phyloP scores from a whole-genome alignment of 2,113 vertebrate genomes.

The Nycticebus coucang region DNA sequence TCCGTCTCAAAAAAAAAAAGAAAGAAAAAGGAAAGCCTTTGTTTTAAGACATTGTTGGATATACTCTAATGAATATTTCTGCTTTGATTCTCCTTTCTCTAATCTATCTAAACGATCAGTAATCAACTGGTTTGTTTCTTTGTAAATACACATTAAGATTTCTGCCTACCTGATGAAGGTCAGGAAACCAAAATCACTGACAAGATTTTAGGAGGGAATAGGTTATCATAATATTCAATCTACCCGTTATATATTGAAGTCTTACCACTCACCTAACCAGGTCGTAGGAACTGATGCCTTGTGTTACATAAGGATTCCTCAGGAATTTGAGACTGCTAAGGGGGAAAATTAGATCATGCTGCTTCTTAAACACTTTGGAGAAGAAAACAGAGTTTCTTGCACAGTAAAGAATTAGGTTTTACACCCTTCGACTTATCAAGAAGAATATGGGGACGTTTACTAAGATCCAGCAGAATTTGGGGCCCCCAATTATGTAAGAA shows the following conservation, averaged over 20 bases:
- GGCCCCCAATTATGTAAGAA: not conserved
- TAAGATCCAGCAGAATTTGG: not conserved
- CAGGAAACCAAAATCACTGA: conserved; percentile 13
- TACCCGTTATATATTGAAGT: not conserved
- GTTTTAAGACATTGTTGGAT: not conserved
- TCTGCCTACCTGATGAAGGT: not conserved
- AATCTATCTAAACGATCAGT: not conserved
- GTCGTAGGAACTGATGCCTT: not conserved
- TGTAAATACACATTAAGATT: not conserved
- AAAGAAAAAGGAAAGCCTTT: not conserved
- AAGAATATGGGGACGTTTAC: not conserved
- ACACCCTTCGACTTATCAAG: not conserved
- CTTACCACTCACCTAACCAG: not conserved
- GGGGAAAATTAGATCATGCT: not conserved
- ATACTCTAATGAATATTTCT: not conserved
- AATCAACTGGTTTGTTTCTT: not conserved
- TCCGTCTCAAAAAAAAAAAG: too few species aligned
- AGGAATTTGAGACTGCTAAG: not conserved
- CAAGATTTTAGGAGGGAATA: not conserved
- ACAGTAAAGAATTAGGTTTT: not conserved
- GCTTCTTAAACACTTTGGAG: not conserved
- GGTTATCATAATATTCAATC: not conserved
- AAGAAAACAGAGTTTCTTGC: not conserved
- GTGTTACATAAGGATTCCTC: not conserved
- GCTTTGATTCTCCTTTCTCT: not conserved